Base-by-base conservation (phyloP, 2,888 invertebrate species). In the Macropis europaea region DNA sequence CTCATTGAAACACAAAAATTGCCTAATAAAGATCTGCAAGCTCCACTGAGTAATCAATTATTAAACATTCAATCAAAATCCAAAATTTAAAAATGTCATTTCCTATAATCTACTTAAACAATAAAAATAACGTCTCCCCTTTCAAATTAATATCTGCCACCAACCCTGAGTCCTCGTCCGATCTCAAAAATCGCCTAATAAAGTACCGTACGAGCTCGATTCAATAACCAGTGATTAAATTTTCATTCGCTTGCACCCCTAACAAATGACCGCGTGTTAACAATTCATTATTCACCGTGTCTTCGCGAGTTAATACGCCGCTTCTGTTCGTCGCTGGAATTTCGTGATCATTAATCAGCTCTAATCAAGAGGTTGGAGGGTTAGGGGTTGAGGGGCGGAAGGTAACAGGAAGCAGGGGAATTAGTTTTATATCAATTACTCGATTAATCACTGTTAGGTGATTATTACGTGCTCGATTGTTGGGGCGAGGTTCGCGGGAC, bases 261-360 rank as follows among this genome's bases (percentile, higher is more conserved):
- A 36, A 48, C 63, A 47, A 68, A 68, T 68, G 63, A 61, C 56
- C 63, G n/a, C 28, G 9, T n/a, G n/a, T 5, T 5, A 17, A 26
- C 63, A 19, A 22, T 69, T 69, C 64, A 69, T 69, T 64, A 64
- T 64, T 64, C 64, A 69, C 13, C 30, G 15, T n/a, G 11, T 2
- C n/a, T 13, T 15, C 22, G 15, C 9, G 2, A 17, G 11, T 40
- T 32, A 17, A 30, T 38, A 56, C n/a, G n/a, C 56, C 38, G 57
- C 50, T 56, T 64, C 57, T 57, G 50, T 19, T n/a, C n/a, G 50
- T 15, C 56, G 38, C 9, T n/a, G 43, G 38, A 56, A 68, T 56
- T 69, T 69, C 64, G 57, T 56, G 50, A 50, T 32, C 50, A 71
- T 71, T 71, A 71, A 71, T 71, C 71, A 71, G 48, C 56, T 34